Percentiles rank a stretch among this genome's conserved stretches.
phyloP scores from a whole-genome alignment of 1,140 invertebrate species.

The Plodia interpunctella region DNA sequence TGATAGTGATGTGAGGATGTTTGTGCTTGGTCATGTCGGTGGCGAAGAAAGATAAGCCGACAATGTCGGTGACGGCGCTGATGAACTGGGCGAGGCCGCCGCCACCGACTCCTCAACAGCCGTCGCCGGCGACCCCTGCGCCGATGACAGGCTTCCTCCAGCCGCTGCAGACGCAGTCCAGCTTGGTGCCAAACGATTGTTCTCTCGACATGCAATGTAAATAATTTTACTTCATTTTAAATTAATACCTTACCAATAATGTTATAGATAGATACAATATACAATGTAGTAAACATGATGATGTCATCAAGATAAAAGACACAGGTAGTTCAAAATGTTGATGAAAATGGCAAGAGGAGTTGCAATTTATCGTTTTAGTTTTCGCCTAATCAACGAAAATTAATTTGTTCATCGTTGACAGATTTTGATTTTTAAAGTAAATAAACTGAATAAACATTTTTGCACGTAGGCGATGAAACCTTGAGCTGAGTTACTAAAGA shows the following conservation, averaged over 20 bases:
- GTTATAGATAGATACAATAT: no score
- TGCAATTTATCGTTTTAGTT: no score
- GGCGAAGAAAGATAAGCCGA: slow-evolving; percentile 90
- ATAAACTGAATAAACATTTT: neutral
- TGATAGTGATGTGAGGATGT: slow-evolving; percentile 69
- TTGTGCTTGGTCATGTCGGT: slow-evolving; percentile 73
- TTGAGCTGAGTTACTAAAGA: neutral
- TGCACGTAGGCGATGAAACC: slow-evolving; percentile 1
- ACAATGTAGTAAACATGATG: no score
- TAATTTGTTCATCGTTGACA: neutral
- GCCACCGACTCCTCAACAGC: slow-evolving; percentile 49
- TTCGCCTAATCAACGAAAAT: no score
- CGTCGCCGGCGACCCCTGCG: slow-evolving; percentile 72
- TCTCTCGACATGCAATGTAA: slow-evolving; percentile 70
- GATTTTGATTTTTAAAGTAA: neutral
- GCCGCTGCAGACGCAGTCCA: slow-evolving; percentile 45
- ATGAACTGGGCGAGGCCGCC: slow-evolving; percentile 76
- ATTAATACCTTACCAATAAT: no score
- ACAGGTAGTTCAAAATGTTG: no score
- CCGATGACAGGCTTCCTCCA: slow-evolving; percentile 54
- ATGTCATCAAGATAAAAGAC: no score
- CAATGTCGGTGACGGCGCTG: slow-evolving; percentile 89
- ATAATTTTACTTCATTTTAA: slow-evolving; percentile 17
- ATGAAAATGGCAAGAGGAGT: no score
- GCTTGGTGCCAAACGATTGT: slow-evolving; percentile 50